Base-by-base conservation (phyloP, 2,797 vertebrate genomes). In the Chromis chromis region DNA sequence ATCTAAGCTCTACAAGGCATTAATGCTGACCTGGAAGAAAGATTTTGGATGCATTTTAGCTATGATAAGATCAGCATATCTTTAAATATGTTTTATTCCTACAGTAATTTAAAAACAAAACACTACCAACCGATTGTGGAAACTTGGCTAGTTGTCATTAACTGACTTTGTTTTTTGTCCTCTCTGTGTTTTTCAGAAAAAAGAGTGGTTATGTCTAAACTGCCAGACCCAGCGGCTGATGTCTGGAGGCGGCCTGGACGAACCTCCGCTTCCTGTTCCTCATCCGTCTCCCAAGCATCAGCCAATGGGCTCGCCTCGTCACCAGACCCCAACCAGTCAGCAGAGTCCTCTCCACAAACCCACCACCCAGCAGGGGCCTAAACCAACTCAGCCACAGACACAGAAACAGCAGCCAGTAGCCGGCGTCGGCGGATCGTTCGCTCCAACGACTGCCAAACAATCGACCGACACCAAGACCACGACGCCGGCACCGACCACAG, bases 191-290 rank as follows among this genome's bases (percentile, higher is more conserved):
- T 90, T 92, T 86, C 94, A 99, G 98, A 99, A 99, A 92, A 98
- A 98, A 2, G 98, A 99, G 86, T 99, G 98, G 98, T 94, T 99
- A 52, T 99, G 98, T 94, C 95, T 99, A 88, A 99, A 98, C 94
- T 99, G 98, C 95, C 98, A 99, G 95, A 99, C 98, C 28, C 96
- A 98, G 88, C 93, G 98, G 79, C 90, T 99, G 71, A 94, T 99
- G 70, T 97, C 98, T 21, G 97, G 98, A 87, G 96, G 94, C 0
- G 87, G 86, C 81, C 94, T 98, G 0, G 97, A 96, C 3, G 97
- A 98, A 21, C 93, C 94, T 56, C 92, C 95, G 3, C 91, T 95
- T 75, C 94, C 95, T 0, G 85, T 94, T 86, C 95, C 95, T 6
- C 93, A 95, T 82, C 93, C 94, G 0, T 89, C 95, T 63, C 92